phyloP scores from a whole-genome alignment of 2,888 invertebrate species.

The Drosophila mercatorum region DNA sequence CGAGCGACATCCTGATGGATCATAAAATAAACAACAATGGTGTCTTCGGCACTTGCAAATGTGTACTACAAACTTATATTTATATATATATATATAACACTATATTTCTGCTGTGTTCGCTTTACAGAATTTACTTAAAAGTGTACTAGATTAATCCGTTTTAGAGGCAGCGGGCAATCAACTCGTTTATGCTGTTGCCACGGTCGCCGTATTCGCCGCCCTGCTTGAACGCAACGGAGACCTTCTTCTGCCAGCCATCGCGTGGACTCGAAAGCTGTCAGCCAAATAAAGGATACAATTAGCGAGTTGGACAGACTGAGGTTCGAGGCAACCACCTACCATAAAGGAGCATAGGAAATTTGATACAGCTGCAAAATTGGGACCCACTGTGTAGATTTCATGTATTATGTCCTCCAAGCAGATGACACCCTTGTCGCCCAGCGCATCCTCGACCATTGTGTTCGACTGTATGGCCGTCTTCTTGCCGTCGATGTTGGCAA shows the following conservation, averaged over 20 bases:
- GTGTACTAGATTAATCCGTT: constrained; percentile 52
- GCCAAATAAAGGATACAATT: neutral
- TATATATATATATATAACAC: constrained; percentile 19
- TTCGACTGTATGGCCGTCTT: constrained; percentile 84
- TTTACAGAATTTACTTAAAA: constrained; percentile 42
- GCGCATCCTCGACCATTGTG: constrained; percentile 83
- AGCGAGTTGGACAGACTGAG: neutral
- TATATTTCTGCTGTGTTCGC: constrained; percentile 33
- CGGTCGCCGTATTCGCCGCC: constrained; percentile 85
- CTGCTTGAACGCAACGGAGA: constrained; percentile 81
- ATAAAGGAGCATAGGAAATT: constrained; percentile 81
- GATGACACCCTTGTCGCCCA: constrained; percentile 84
- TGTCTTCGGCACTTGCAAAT: constrained; percentile 21
- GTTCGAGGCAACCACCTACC: constrained; percentile 78
- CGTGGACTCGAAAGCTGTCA: constrained; percentile 82
- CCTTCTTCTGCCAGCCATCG: constrained; percentile 84
- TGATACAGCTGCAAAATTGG: constrained; percentile 81
- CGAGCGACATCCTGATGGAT: constrained; percentile 38
- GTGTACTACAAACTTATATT: constrained; percentile 38
- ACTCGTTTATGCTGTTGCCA: constrained; percentile 80
- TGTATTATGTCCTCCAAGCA: constrained; percentile 85
- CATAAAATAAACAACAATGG: neutral
- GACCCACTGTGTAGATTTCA: constrained; percentile 83
- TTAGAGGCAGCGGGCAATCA: constrained; percentile 83
- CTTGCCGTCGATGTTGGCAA: constrained; percentile 81